Evolutionary conservation across 2,797 vertebrate species (phyloP).

Genomic region (Emys orbicularis): DNA sequence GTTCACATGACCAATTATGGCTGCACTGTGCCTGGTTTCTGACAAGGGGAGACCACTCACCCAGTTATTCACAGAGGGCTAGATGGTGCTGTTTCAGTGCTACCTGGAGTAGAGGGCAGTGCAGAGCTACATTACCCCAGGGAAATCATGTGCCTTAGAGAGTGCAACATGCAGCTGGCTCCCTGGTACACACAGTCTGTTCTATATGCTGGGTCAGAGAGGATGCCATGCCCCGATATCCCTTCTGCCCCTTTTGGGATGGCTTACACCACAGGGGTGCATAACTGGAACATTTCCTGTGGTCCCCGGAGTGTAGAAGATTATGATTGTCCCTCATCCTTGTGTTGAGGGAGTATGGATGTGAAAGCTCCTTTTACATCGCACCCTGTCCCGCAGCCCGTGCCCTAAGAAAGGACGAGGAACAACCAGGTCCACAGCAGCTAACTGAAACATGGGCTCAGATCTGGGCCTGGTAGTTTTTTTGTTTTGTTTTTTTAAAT

Average conservation of each 20-base stretch:
- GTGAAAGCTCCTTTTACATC: neutral
- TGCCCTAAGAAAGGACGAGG: neutral
- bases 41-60: neutral
- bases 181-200: neutral
- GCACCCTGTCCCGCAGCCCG: neutral
- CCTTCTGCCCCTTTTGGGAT: neutral
- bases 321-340: neutral
- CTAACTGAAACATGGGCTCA: neutral
- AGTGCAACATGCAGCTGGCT: neutral
- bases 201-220: neutral
- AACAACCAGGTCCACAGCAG: neutral
- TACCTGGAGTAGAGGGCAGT: neutral
- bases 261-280: neutral
- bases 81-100: neutral
- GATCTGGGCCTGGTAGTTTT: constrained; percentile 22
- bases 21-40: neutral
- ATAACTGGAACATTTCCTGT: neutral
- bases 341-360: neutral
- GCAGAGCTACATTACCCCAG: neutral
- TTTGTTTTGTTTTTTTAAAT: too few relatives aligned
- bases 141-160: neutral
- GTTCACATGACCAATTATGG: neutral
- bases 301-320: neutral
- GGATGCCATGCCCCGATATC: neutral
- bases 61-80: neutral